Evolutionary conservation across 1,140 invertebrate species (phyloP), one percentile per base, ranked within the genome.

Genomic region (Leptestheria dahalacensis): DNA sequence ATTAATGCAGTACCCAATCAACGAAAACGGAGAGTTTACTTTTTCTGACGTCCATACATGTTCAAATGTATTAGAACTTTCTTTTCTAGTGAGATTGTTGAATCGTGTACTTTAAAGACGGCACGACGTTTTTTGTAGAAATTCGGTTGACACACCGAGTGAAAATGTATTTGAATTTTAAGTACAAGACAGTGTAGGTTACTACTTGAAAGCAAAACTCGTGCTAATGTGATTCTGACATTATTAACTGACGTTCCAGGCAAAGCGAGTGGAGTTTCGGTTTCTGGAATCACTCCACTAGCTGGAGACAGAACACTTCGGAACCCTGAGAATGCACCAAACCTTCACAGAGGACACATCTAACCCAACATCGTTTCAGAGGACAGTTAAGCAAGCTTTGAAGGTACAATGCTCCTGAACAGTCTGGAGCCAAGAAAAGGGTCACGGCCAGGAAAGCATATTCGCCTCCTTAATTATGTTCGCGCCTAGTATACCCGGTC

Each of bases 21-120:
- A 0, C 9, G 51, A 21, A 6, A n/a, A 25, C n/a, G 18, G 9
- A 24, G 24, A 53, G 9, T 24, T 53, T 25, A 24, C n/a, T 53
- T 9, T 24, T n/a, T 9, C 26, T 20, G 15, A 25, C 21, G 51
- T 11, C 20, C 51, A 53, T 23, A 59, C 29, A 20, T 52, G 4
- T 55, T 59, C n/a, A 59, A 59, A 53, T 59, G 58, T 26, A 59
- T 59, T 12, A n/a, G 52, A 12, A 59, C 23, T 28, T 23, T 24
- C n/a, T 12, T 24, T 53, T 25, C n/a, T n/a, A n/a, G n/a, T n/a
- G n/a, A n/a, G n/a, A n/a, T n/a, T n/a, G n/a, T n/a, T n/a, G n/a
- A n/a, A n/a, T n/a, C n/a, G n/a, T n/a, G n/a, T n/a, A n/a, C n/a
- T n/a, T n/a, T n/a, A n/a, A n/a, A n/a, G n/a, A n/a, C n/a, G n/a